Evolutionary conservation across 2,797 vertebrate genomes (phyloP).

Genomic region (Gastrophryne carolinensis): DNA sequence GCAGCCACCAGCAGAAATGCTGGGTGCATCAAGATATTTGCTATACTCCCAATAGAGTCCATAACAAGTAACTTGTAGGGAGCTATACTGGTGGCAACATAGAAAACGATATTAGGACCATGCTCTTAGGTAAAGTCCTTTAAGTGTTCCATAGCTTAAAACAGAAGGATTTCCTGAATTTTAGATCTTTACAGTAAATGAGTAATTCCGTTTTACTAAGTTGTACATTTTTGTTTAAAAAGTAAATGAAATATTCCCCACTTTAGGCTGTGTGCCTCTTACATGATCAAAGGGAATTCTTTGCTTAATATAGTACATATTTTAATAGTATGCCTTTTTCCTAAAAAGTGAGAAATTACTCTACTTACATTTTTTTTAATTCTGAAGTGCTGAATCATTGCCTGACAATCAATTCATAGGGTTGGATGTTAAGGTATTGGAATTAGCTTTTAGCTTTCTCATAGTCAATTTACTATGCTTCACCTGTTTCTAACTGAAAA

Average conservation of each 20-base stretch:
- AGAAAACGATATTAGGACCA: too few relatives aligned
- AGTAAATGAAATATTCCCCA: background rate
- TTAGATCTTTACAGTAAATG: too few relatives aligned
- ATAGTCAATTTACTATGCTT: constrained; percentile 52
- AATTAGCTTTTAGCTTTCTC: constrained; percentile 40
- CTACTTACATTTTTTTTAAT: constrained; percentile 20
- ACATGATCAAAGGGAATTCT: constrained; percentile 4
- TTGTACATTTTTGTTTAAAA: background rate
- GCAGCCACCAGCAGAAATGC: too few relatives aligned
- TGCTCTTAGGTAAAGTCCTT: too few relatives aligned
- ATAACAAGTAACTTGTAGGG: too few relatives aligned
- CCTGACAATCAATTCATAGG: constrained; percentile 45
- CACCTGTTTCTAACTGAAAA: constrained; percentile 47
- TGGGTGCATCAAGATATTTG: too few relatives aligned
- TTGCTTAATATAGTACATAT: constrained; percentile 10
- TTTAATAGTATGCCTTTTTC: background rate
- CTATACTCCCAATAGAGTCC: too few relatives aligned
- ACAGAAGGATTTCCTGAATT: too few relatives aligned
- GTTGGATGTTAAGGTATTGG: constrained; percentile 44
- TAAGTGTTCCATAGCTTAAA: too few relatives aligned
- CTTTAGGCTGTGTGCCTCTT: background rate
- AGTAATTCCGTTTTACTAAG: too few relatives aligned
- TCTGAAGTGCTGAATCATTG: constrained; percentile 45
- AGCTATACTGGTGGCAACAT: too few relatives aligned
- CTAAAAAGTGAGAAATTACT: constrained; percentile 30